Conservation (phyloP, 1,140 invertebrate genomes). For the Ceratosolen solmsi region DNA sequence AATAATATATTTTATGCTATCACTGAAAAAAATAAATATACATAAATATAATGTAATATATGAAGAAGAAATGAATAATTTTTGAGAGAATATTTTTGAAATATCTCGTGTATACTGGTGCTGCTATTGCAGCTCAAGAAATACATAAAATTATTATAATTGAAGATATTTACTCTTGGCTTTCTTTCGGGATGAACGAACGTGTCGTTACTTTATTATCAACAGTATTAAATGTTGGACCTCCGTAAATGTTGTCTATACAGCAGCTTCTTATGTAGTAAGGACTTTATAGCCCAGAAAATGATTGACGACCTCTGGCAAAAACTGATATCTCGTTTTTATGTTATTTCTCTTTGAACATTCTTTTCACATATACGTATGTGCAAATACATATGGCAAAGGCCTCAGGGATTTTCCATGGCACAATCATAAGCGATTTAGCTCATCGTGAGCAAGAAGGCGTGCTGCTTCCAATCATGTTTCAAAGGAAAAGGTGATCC, state of each 20-base stretch:
- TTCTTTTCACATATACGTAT: neutral
- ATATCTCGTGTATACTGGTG: too few relatives aligned
- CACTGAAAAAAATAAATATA: too few relatives aligned
- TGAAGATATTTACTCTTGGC: too few relatives aligned
- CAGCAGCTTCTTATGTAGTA: neutral
- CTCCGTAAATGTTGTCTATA: neutral
- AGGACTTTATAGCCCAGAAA: neutral
- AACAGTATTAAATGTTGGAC: neutral
- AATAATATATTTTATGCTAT: too few relatives aligned
- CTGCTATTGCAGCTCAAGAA: too few relatives aligned
- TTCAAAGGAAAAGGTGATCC: neutral
- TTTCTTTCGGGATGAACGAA: too few relatives aligned
- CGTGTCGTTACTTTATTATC: neutral
- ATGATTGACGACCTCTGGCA: neutral
- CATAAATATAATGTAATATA: too few relatives aligned
- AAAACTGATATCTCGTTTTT: neutral
- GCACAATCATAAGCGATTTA: conserved; percentile 11
- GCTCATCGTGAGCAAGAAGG: neutral
- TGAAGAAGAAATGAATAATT: neutral
- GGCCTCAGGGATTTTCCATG: neutral
- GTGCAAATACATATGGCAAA: neutral
- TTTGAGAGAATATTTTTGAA: neutral
- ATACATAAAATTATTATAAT: too few relatives aligned
- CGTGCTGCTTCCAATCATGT: neutral
- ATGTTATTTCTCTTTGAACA: neutral